Base-by-base conservation (phyloP, 64 coral and sea anemone genomes). In the Pocillopora damicornis region DNA sequence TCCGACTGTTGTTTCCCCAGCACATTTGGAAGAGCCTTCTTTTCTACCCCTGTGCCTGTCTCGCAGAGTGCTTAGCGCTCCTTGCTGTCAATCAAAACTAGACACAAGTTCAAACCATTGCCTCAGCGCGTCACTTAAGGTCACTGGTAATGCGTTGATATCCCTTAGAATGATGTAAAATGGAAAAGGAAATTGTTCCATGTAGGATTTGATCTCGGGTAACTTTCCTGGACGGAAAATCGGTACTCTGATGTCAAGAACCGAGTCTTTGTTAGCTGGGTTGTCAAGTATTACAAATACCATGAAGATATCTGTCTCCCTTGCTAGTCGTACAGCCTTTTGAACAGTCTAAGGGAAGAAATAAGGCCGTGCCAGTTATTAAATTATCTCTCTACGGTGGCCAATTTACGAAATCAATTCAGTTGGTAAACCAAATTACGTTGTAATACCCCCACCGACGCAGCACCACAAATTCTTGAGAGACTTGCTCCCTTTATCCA, bases 31-130 rank as follows among this genome's bases (percentile, higher is more conserved):
- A 18, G 61, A 36, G 14, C 1, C 15, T 11, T 20, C 34, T 17
- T 23, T 71, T 71, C 23, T 16, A 15, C 67, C 35, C 67, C 17
- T 13, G 51, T 13, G 1, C 45, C 38, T 16, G 1, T 17, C 3
- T 63, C 67, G 11, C 58, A 13, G 9, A 8, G 9, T 42, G n/a
- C 15, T 57, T 9, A 56, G 20, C 16, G 75, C 75, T 57, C 57
- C 57, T 15, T 26, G 35, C 18, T 61, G 60, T 71, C 73, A 79
- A 23, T 86, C 82, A 72, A 92, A 87, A 76, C 92, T 94, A 2
- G 92, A 81, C 17, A 98, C 95, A 17, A 98, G 83, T 74, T 98
- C 95, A 92, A 99, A 99, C 97, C 97, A 99, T 73, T 99, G 97
- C n/a, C 97, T 86, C 59, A 99, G 74, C 11, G 97, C 93, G 74